phyloP scores from a whole-genome alignment of 2,888 invertebrate genomes.

The Acanthococcus lagerstroemiae region DNA sequence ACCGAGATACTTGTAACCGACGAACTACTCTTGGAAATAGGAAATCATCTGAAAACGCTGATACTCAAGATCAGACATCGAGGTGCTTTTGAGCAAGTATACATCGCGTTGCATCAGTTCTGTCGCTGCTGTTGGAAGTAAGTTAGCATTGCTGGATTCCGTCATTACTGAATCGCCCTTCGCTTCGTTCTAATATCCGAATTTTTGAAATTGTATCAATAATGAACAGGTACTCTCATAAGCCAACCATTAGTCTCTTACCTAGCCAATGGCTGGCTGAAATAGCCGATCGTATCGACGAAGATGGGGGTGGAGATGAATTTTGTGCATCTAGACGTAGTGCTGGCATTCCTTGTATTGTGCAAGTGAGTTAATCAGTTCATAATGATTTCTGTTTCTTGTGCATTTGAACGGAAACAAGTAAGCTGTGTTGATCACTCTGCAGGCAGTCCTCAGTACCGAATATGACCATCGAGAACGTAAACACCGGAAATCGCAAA shows the following conservation, averaged over 20 bases:
- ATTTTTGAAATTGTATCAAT: too few relatives aligned
- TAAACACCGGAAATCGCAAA: slow-evolving; percentile 34
- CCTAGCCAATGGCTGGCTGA: slow-evolving; percentile 4
- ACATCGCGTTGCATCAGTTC: slow-evolving; percentile 72
- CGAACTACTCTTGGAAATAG: slow-evolving; percentile 49
- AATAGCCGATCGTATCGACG: not conserved
- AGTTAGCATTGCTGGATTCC: slow-evolving; percentile 3
- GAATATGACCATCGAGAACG: slow-evolving; percentile 47
- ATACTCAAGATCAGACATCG: slow-evolving; percentile 75
- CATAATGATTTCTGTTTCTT: not conserved
- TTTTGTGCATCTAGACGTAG: slow-evolving; percentile 78
- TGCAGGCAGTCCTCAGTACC: slow-evolving; percentile 64
- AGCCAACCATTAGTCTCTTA: not conserved
- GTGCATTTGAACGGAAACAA: too few relatives aligned
- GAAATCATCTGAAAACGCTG: slow-evolving; percentile 55
- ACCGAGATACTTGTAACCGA: not conserved
- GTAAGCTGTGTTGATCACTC: slow-evolving; percentile 32
- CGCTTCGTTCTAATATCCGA: not conserved
- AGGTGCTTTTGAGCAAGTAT: slow-evolving; percentile 95
- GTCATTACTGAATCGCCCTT: not conserved
- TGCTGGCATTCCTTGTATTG: slow-evolving; percentile 88
- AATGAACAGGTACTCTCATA: too few relatives aligned
- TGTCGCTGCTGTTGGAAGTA: slow-evolving; percentile 59
- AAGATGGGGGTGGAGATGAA: slow-evolving; percentile 44
- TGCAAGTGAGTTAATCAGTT: slow-evolving; percentile 50